Evolutionary conservation across 2,797 vertebrate species (phyloP), one percentile per base, ranked within the genome.

Genomic region (Babyrousa celebensis): DNA sequence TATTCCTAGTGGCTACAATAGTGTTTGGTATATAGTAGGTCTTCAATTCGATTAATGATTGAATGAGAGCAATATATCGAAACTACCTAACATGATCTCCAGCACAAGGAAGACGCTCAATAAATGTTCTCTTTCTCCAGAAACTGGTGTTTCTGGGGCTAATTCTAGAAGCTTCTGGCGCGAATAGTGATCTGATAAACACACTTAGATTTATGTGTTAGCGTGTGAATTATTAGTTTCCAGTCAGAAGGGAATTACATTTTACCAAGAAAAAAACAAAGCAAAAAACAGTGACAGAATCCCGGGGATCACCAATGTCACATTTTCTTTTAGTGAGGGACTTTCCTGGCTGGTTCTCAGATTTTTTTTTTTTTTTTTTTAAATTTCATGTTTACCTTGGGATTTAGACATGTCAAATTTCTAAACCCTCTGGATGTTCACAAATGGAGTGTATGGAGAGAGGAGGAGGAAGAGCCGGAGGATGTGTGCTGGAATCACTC

Each of bases 241-340:
- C 21, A 94, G 54, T 74, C 71, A 94, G 78, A 90, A n/a, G 62
- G 62, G 36, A 91, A 88, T 92, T 85, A 54, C 27, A 62, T 93
- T 95, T 91, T 93, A 74, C 40, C 48, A 67, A 85, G 32, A 17
- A 36, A 72, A 94, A 75, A 79, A 70, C 18, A n/a, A 63, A 72
- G 18, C 16, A 70, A 27, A n/a, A 63, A 72, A 18, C 16, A 93
- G 6, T 82, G 56, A 40, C 54, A 89, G 85, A 92, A 89, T 97
- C 85, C 60, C 60, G 86, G 40, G 86, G 86, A 85, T 94, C 85
- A 86, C 43, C 25, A 92, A 29, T 96, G 82, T 94, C 83, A 78
- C 56, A 85, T 85, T 92, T 94, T 48, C 9, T 48, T 90, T 95
- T 82, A 84, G 12, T 58, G 27, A 16, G 60, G 91, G 84, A 40